These are phyloP conservation scores for Meloidogyne exigua DNA, from an alignment of 1,140 invertebrate species.

Conservation along the genomic window DNA sequence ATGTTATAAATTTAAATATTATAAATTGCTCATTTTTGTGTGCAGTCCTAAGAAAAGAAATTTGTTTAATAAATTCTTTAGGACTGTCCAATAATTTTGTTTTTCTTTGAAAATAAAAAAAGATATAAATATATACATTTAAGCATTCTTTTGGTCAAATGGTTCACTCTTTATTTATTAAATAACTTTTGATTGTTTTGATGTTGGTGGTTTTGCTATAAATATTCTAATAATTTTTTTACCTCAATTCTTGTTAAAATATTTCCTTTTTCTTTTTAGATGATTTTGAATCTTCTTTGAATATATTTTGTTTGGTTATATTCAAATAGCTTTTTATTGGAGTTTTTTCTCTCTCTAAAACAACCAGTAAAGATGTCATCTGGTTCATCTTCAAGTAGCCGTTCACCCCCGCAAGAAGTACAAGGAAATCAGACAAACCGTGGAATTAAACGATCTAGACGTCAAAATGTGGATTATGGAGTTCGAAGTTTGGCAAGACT, in stretches of 20 bases:
- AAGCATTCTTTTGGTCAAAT: too few relatives aligned
- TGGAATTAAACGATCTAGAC: not conserved
- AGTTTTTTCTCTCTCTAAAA: not conserved
- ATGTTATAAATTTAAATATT: not conserved
- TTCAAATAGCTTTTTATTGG: not conserved
- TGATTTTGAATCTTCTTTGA: not conserved
- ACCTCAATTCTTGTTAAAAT: too few relatives aligned
- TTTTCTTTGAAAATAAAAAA: too few relatives aligned
- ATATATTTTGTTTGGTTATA: not conserved
- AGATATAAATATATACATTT: too few relatives aligned
- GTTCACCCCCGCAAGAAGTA: not conserved
- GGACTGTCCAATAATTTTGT: too few relatives aligned
- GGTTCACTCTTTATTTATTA: too few relatives aligned
- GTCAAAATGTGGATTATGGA: conserved; percentile 25
- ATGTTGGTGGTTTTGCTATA: too few relatives aligned
- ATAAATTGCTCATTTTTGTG: not conserved
- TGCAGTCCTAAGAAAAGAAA: not conserved
- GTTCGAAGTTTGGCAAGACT: conserved; percentile 15
- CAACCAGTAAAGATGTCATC: not conserved
- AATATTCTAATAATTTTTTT: too few relatives aligned
- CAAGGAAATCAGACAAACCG: not conserved
- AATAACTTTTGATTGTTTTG: too few relatives aligned
- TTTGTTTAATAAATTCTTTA: not conserved
- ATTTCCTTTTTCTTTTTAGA: too few relatives aligned
- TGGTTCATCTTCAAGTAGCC: not conserved